phyloP scores from a whole-genome alignment of 2,113 vertebrate species.

The Euleptes europaea region DNA sequence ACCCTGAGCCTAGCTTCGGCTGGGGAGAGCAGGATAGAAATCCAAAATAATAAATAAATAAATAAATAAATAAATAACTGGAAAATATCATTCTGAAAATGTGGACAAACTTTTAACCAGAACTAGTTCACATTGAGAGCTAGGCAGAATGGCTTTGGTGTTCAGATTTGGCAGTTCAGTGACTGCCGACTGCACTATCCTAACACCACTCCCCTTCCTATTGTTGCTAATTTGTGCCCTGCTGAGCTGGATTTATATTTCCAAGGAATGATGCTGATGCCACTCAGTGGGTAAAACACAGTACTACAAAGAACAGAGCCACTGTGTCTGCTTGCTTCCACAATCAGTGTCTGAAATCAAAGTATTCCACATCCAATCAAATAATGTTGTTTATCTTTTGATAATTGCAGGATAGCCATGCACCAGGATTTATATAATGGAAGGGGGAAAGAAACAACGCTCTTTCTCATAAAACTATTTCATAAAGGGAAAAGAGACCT shows the following conservation, averaged over 20 bases:
- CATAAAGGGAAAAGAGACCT: not conserved
- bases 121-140: not conserved
- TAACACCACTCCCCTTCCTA: not conserved
- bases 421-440: not conserved
- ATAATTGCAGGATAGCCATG: rapidly evolving
- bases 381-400: not conserved
- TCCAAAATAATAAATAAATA: too few relatives aligned
- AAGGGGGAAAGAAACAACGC: not conserved
- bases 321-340: not conserved
- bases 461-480: not conserved
- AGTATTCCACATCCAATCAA: rapidly evolving
- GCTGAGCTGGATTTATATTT: not conserved
- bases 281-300: constrained; percentile 55
- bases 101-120: not conserved
- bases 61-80: too few relatives aligned
- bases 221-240: not conserved
- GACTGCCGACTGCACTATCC: not conserved
- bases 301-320: constrained; percentile 55
- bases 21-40: too few relatives aligned
- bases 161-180: not conserved
- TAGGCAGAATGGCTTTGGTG: not conserved
- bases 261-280: constrained; percentile 45
- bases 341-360: not conserved
- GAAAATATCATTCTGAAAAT: not conserved
- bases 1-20: too few relatives aligned